Evolutionary conservation across 2,888 invertebrate genomes (phyloP), one percentile per base, ranked within the genome.

Genomic region (Cremastinae sp.): DNA sequence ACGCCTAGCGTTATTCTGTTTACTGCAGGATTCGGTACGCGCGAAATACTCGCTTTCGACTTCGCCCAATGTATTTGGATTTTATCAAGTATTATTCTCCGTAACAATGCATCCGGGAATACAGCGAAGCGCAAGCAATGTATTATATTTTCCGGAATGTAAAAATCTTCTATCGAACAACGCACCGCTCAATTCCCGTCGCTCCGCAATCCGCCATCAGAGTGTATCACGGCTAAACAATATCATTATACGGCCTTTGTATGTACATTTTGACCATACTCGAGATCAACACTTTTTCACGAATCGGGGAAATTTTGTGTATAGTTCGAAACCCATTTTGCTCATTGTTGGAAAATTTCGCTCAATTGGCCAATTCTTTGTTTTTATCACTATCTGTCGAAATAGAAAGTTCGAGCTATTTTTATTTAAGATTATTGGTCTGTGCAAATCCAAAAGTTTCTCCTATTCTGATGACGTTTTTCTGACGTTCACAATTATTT

Each of bases 311-410:
- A 49, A 47, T 36, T 18, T 62, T 71, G 62, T 71, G 45, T 62
- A 43, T 47, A 36, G 22, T 51, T 22, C 22, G 51, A 20, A 16
- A 59, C 59, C 54, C 12, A 70, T 58, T 38, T 66, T 54, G 59
- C 69, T 68, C 59, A 43, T 59, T 36, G 36, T n/a, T n/a, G n/a
- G n/a, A n/a, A n/a, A n/a, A n/a, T 53, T 76, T 62, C 68, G 78
- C 79, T 78, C 81, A 83, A 85, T 82, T 81, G 80, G 80, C 80
- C 83, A 82, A 84, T 85, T 83, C 83, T 81, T 84, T 81, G 79
- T 78, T 81, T 82, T 82, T 81, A 80, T 28, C 80, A 80, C 72
- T 74, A 81, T 78, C 82, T 83, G 80, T 80, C 80, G 79, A 77
- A 83, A 82, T 79, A 22, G 4, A n/a, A 18, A 18, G 18, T 18